Conservation (phyloP, 2,888 invertebrate genomes). For the Drosophila neotestacea region DNA sequence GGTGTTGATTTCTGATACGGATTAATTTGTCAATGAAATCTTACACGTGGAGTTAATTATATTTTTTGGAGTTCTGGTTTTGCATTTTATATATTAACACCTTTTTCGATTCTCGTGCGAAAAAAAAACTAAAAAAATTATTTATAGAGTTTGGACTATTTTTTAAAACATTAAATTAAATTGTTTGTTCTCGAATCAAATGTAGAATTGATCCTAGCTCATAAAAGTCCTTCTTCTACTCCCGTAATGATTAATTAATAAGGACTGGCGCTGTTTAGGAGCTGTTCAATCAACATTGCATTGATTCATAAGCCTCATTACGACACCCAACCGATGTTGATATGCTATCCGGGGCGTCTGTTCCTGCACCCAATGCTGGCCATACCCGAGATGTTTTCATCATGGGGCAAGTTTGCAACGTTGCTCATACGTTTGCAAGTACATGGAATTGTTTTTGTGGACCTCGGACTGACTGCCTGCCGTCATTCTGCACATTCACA, state of each 20-base stretch:
- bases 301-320: conserved; percentile 76
- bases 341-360: conserved; percentile 40
- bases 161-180: background rate
- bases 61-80: too few species aligned
- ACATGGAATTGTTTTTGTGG: conserved; percentile 40
- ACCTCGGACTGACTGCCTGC: conserved; percentile 19
- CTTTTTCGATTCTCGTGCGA: too few species aligned
- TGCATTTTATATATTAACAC: too few species aligned
- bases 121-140: too few species aligned
- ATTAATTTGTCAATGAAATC: conserved; percentile 76
- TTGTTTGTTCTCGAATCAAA: background rate
- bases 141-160: too few species aligned
- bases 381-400: conserved; percentile 59
- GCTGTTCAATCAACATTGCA: conserved; percentile 74
- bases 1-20: conserved; percentile 77
- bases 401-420: conserved; percentile 35
- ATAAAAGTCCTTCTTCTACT: background rate
- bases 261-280: conserved; percentile 32
- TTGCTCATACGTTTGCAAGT: conserved; percentile 10
- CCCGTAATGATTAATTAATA: conserved; percentile 40
- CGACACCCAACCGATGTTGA: conserved; percentile 61
- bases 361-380: conserved; percentile 41
- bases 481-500: conserved; percentile 77
- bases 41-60: conserved; percentile 43
- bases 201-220: background rate